These are phyloP conservation scores for Cryptotermes secundus DNA, from an alignment of 1,140 invertebrate species.

Conservation along the genomic window DNA sequence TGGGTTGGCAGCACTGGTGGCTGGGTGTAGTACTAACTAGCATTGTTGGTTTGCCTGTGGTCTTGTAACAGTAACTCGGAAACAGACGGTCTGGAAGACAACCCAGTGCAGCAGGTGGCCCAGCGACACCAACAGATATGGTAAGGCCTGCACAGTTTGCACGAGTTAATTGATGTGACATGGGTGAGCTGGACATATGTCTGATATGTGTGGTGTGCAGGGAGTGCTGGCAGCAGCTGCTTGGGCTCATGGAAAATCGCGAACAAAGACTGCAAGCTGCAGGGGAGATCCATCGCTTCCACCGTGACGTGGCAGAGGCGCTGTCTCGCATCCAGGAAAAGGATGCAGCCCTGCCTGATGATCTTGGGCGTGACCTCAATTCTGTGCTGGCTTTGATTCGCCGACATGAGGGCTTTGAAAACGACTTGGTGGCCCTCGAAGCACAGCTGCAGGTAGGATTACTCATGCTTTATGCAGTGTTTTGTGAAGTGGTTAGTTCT, in stretches of 20 bases:
- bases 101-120: constrained; percentile 26
- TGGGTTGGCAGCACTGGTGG: background rate
- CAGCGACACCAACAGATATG: constrained; percentile 34
- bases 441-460: constrained; percentile 75
- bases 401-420: constrained; percentile 92
- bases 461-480: background rate
- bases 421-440: constrained; percentile 90
- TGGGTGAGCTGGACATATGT: background rate
- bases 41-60: background rate
- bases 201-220: constrained; percentile 48
- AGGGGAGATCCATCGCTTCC: constrained; percentile 95
- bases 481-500: no score
- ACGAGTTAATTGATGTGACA: no score
- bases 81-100: background rate
- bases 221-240: constrained; percentile 82
- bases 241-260: constrained; percentile 81
- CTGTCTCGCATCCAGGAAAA: constrained; percentile 86
- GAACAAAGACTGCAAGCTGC: constrained; percentile 86
- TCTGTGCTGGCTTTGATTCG: constrained; percentile 80
- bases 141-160: constrained; percentile 25
- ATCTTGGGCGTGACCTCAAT: constrained; percentile 84
- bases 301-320: constrained; percentile 92
- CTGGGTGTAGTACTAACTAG: background rate
- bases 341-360: constrained; percentile 77
- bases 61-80: background rate